Conservation (phyloP, 2,797 vertebrate genomes). For the Decapterus maruadsi region DNA sequence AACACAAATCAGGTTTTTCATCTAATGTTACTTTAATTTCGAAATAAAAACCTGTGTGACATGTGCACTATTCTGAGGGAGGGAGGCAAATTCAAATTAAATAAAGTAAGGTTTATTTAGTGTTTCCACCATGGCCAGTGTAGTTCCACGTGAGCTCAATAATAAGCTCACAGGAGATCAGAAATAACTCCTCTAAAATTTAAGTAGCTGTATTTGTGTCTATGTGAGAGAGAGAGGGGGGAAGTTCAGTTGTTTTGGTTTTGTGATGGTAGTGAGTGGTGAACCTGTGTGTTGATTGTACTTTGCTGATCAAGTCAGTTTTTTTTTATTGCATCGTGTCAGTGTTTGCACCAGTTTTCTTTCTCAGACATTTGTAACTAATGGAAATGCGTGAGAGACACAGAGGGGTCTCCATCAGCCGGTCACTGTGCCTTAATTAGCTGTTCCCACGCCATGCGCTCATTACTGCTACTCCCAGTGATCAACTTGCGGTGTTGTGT, state of each 20-base stretch:
- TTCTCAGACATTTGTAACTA: not conserved
- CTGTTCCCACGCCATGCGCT: conserved; percentile 56
- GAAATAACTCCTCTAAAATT: not conserved
- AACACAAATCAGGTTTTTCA: conserved; percentile 11
- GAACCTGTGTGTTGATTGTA: not conserved
- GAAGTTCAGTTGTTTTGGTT: not conserved
- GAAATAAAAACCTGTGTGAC: not conserved
- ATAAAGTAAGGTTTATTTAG: not conserved
- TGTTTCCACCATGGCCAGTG: too few species aligned
- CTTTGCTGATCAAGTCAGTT: not conserved
- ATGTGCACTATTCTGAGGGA: not conserved
- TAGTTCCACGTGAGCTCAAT: not conserved
- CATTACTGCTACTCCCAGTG: conserved; percentile 18
- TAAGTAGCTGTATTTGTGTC: not conserved
- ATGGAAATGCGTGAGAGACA: conserved; percentile 5
- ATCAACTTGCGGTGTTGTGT: conserved; percentile 55
- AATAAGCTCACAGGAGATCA: not conserved
- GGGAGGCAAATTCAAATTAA: too few species aligned
- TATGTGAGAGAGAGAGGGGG: not conserved
- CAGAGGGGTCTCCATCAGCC: conserved; percentile 16
- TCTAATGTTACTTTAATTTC: not conserved
- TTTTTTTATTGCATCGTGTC: not conserved
- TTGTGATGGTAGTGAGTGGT: too few species aligned
- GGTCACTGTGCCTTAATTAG: conserved; percentile 34
- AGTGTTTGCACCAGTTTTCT: not conserved